phyloP scores from a whole-genome alignment of 1,140 invertebrate genomes.

The Phymorhynchus buccinoides region DNA sequence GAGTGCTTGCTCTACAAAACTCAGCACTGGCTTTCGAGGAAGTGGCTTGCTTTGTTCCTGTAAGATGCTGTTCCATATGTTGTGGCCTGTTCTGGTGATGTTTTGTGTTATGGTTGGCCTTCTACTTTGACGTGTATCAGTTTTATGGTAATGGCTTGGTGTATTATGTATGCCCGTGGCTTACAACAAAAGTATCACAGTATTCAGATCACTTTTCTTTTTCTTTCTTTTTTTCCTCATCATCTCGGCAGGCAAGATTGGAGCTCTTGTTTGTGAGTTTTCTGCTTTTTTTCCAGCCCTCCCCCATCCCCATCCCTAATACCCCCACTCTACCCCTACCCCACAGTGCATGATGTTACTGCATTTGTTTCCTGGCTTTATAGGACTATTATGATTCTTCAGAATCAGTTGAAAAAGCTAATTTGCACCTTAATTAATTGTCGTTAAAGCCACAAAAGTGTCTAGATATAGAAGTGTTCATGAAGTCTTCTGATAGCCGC shows the following conservation, averaged over 20 bases:
- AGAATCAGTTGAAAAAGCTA: no score
- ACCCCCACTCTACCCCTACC: neutral
- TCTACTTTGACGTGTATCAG: no score
- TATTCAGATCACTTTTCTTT: constrained; percentile 1
- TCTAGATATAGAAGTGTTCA: no score
- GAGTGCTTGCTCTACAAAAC: no score
- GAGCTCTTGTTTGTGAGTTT: constrained; percentile 48
- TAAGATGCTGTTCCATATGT: neutral
- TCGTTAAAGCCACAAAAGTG: no score
- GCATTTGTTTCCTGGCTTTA: neutral
- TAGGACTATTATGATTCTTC: neutral
- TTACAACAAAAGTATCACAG: constrained; percentile 26
- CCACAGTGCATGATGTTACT: neutral
- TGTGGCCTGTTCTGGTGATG: neutral
- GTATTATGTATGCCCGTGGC: neutral
- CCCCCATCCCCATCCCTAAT: neutral
- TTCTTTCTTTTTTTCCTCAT: neutral
- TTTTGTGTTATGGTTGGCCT: neutral
- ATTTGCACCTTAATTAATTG: no score
- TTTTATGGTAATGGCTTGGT: no score
- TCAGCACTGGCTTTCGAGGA: neutral
- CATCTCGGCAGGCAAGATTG: constrained; percentile 41
- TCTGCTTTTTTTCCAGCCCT: constrained; percentile 24
- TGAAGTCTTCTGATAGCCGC: no score
- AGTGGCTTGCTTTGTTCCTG: neutral